phyloP scores from a whole-genome alignment of 2,797 vertebrate genomes.

The Sternotherus odoratus region DNA sequence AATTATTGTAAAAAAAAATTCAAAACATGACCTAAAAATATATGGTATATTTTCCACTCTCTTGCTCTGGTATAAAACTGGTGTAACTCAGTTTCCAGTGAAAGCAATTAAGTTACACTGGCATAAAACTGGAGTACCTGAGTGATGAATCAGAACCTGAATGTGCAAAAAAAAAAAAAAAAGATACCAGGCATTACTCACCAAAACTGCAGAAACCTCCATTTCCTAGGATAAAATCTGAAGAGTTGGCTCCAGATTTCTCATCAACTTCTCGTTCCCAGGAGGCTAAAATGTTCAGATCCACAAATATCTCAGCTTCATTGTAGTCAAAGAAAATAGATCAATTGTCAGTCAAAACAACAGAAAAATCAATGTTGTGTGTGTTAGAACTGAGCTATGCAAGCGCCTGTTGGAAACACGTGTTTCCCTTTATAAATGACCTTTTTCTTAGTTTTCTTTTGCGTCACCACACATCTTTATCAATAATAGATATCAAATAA shows the following conservation, averaged over 20 bases:
- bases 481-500: not conserved
- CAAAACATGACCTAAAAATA: not conserved
- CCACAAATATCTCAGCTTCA: not conserved
- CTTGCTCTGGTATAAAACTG: not conserved
- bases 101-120: not conserved
- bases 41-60: not conserved
- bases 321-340: not conserved
- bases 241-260: not conserved
- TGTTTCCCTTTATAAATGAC: not conserved
- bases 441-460: not conserved
- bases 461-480: not conserved
- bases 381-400: not conserved
- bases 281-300: not conserved
- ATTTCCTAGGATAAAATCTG: not conserved
- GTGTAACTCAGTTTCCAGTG: not conserved
- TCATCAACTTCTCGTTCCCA: not conserved
- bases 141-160: not conserved
- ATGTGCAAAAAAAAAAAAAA: not conserved
- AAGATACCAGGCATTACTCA: not conserved
- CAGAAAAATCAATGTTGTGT: not conserved
- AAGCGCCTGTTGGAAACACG: not conserved
- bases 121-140: not conserved
- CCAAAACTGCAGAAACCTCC: not conserved
- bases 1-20: not conserved
- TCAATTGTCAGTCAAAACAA: fast-evolving